Percentiles rank a stretch among this genome's conserved stretches.
Conservation (phyloP, 2,888 invertebrate species). For the Tuberolachnus salignus region DNA sequence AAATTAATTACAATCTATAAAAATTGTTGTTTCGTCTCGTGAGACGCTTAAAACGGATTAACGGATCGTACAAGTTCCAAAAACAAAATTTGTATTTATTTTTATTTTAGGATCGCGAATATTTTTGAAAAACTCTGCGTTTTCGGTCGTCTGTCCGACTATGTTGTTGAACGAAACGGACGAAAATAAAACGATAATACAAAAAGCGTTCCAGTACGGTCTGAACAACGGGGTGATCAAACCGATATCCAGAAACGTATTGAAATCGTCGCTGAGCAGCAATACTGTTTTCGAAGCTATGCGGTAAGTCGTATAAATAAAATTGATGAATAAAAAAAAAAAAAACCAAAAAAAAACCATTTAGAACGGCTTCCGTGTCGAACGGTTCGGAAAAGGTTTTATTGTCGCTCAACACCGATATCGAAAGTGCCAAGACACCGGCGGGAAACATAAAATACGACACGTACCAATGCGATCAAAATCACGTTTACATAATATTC, state of each 20-base stretch:
- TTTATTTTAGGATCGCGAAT: not conserved
- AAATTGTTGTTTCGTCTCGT: not conserved
- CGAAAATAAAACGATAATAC: slow-evolving; percentile 1
- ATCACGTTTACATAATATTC: slow-evolving; percentile 22
- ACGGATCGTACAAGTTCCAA: too few relatives aligned
- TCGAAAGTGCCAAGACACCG: not conserved
- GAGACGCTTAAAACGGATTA: not conserved
- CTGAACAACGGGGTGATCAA: slow-evolving; percentile 9
- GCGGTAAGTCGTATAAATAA: slow-evolving; percentile 5
- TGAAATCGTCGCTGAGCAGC: not conserved
- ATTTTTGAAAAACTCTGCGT: not conserved
- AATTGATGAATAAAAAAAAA: too few relatives aligned
- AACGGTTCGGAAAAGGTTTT: not conserved
- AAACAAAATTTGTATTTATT: too few relatives aligned
- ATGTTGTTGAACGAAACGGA: slow-evolving; percentile 64
- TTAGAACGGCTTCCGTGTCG: not conserved
- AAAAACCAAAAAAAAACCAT: not conserved
- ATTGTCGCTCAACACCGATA: not conserved
- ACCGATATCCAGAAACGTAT: not conserved
- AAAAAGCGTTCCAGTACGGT: not conserved
- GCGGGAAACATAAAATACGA: too few relatives aligned
- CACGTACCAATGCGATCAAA: slow-evolving; percentile 7
- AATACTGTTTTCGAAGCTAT: slow-evolving; percentile 13
- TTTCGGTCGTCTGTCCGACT: slow-evolving; percentile 64
- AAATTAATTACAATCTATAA: not conserved